phyloP scores from a whole-genome alignment of 2,888 invertebrate genomes.

The Hyalella azteca region DNA sequence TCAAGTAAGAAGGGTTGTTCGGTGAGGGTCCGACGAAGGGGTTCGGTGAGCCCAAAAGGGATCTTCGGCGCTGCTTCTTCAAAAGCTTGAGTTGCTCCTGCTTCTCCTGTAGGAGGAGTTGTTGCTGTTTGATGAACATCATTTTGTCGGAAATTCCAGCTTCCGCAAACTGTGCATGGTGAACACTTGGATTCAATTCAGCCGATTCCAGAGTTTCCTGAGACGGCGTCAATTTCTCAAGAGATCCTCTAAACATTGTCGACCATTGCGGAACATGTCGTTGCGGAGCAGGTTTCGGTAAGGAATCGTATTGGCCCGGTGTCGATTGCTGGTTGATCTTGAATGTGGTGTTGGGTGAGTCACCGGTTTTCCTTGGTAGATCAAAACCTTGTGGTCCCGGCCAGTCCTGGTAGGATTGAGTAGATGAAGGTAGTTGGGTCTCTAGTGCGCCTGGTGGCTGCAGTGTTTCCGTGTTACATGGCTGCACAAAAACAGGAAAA shows the following conservation, averaged over 20 bases:
- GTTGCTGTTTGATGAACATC: conserved; percentile 21
- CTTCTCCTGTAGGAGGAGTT: not conserved
- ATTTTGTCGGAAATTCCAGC: not conserved
- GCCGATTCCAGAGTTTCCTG: not conserved
- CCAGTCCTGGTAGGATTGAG: not conserved
- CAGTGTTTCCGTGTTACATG: not conserved
- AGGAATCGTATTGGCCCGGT: not conserved
- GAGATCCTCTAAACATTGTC: not conserved
- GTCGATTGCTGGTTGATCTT: not conserved
- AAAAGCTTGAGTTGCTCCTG: conserved; percentile 14
- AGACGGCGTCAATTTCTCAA: not conserved
- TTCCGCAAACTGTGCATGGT: not conserved
- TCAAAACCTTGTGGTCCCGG: too few species aligned
- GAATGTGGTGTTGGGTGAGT: not conserved
- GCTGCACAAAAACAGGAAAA: not conserved
- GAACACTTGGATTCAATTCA: not conserved
- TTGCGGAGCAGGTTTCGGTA: not conserved
- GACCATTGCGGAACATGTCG: not conserved
- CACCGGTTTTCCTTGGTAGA: not conserved
- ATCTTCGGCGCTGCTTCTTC: conserved; percentile 21
- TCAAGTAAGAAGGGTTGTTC: not conserved
- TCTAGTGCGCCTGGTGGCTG: not conserved
- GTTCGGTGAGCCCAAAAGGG: not conserved
- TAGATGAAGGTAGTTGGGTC: not conserved
- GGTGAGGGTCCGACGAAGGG: not conserved